phyloP scores from a whole-genome alignment of 1,140 invertebrate genomes.

The Drosophila nigrodunni region DNA sequence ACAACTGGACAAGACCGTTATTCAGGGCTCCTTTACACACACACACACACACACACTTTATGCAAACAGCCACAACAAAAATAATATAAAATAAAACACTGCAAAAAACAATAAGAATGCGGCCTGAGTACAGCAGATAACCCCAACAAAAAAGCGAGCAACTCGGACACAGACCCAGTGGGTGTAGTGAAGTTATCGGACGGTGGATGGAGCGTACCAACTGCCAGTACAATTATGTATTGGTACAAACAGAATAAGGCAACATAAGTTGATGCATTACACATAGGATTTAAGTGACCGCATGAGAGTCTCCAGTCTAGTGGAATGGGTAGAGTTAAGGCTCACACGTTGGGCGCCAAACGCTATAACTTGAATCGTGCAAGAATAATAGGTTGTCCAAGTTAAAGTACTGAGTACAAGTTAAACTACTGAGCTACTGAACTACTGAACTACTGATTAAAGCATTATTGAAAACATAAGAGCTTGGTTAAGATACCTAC shows the following conservation, averaged over 20 bases:
- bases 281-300: neutral
- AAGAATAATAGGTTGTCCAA: no score
- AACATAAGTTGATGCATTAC: constrained; percentile 5
- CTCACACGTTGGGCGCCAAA: neutral
- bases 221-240: neutral
- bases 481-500: neutral
- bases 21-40: constrained; percentile 8
- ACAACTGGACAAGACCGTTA: constrained; percentile 10
- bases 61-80: constrained; percentile 31
- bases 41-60: constrained; percentile 9
- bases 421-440: no score
- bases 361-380: no score
- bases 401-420: no score
- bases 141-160: constrained; percentile 8
- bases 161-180: neutral
- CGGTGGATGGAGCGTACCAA: neutral
- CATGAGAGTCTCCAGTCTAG: neutral
- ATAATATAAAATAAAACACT: constrained; percentile 5
- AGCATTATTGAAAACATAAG: neutral
- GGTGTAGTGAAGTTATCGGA: neutral
- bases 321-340: neutral
- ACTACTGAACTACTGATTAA: no score
- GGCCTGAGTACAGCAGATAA: constrained; percentile 33
- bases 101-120: constrained; percentile 10
- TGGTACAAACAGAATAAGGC: neutral